phyloP scores from a whole-genome alignment of 1,140 invertebrate genomes.

The Calephelis nemesis region DNA sequence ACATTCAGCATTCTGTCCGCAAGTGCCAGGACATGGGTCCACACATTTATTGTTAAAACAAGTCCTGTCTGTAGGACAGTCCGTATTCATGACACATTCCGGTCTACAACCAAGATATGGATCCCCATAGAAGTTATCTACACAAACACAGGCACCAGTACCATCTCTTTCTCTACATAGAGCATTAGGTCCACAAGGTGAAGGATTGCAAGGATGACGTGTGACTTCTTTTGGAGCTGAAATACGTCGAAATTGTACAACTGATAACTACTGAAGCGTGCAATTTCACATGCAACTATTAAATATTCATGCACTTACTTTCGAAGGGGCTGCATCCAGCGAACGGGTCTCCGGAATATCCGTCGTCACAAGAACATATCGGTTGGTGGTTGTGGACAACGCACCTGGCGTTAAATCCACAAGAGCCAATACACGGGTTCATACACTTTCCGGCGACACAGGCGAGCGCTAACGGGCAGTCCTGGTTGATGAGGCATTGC shows the following conservation, averaged over 20 bases:
- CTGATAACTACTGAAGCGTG: constrained; percentile 32
- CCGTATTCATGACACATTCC: constrained; percentile 90
- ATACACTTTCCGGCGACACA: constrained; percentile 88
- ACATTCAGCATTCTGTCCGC: constrained; percentile 91
- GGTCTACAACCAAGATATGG: constrained; percentile 89
- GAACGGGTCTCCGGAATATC: constrained; percentile 91
- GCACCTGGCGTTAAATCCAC: constrained; percentile 90
- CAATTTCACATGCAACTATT: constrained; percentile 33
- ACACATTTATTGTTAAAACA: constrained; percentile 91
- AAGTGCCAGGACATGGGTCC: constrained; percentile 88
- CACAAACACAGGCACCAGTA: constrained; percentile 88
- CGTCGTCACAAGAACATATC: constrained; percentile 86
- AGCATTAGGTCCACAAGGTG: constrained; percentile 90
- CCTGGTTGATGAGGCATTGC: constrained; percentile 88
- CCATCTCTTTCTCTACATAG: constrained; percentile 88
- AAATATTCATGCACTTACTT: constrained; percentile 77
- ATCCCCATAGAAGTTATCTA: constrained; percentile 90
- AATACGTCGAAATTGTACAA: constrained; percentile 42
- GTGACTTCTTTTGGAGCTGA: constrained; percentile 72
- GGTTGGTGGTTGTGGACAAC: constrained; percentile 87
- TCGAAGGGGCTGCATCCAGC: constrained; percentile 84
- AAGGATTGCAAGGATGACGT: constrained; percentile 87
- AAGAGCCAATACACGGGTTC: constrained; percentile 91
- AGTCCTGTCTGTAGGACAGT: constrained; percentile 86
- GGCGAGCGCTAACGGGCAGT: constrained; percentile 88